Evolutionary conservation across 2,113 vertebrate genomes (phyloP).

Genomic region (Clarias macrocephalus): DNA sequence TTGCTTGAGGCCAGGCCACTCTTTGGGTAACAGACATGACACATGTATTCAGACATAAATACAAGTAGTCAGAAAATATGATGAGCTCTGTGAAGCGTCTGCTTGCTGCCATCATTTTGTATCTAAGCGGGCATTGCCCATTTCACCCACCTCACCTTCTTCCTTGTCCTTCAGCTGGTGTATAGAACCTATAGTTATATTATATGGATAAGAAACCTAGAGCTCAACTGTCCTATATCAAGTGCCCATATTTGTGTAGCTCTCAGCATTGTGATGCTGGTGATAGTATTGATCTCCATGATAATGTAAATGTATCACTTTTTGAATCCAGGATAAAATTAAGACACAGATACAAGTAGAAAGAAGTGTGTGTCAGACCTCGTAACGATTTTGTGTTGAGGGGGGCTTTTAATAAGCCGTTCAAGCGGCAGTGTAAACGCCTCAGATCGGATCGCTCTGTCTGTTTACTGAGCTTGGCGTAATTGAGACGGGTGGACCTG

Average conservation of each 20-base stretch:
- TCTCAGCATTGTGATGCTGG: not conserved
- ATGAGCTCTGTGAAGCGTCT: conserved; percentile 99
- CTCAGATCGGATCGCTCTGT: conserved; percentile 67
- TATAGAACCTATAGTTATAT: not conserved
- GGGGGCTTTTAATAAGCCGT: conserved; percentile 69
- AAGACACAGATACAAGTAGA: conserved; percentile 69
- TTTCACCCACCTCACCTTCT: conserved; percentile 53
- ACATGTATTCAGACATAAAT: conserved; percentile 99
- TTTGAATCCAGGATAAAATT: conserved; percentile 71
- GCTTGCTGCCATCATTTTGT: conserved; percentile 93
- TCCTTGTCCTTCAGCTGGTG: conserved; percentile 14
- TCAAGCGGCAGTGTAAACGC: conserved; percentile 52
- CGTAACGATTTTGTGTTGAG: conserved; percentile 66
- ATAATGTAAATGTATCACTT: conserved; percentile 69
- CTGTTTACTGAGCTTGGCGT: conserved; percentile 61
- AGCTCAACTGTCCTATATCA: not conserved
- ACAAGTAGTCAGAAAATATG: conserved; percentile 99
- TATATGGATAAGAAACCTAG: not conserved
- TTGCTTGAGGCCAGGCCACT: conserved; percentile 89
- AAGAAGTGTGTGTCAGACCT: conserved; percentile 72
- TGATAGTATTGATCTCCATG: conserved; percentile 57
- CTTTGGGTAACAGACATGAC: conserved; percentile 96
- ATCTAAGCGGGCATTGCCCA: conserved; percentile 94
- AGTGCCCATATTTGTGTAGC: not conserved
- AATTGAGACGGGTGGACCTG: conserved; percentile 73